Evolutionary conservation across 2,888 invertebrate genomes (phyloP).

Genomic region (Mimachlamys varia): DNA sequence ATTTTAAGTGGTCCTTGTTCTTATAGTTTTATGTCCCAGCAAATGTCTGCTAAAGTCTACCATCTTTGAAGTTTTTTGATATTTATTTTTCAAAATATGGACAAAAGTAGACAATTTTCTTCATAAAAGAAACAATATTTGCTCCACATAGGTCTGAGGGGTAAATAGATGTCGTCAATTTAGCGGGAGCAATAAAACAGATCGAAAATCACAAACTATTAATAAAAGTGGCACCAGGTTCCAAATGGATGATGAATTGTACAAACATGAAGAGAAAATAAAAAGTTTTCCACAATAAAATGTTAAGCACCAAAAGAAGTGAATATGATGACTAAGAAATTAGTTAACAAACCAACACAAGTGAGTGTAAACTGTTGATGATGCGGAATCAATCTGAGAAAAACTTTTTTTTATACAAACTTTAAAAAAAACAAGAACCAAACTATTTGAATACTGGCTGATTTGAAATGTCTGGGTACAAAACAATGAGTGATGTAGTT

Average conservation of each 20-base stretch:
- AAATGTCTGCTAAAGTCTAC: neutral
- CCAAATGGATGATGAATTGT: neutral
- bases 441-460: no score
- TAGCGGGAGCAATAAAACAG: neutral
- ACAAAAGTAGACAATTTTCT: slow-evolving; percentile 7
- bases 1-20: neutral
- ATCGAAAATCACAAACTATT: neutral
- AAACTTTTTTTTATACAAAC: neutral
- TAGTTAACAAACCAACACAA: neutral
- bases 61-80: neutral
- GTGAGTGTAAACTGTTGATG: no score
- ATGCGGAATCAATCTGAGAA: no score
- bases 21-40: neutral
- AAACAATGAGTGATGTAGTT: no score
- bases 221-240: neutral
- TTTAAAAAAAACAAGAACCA: no score
- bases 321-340: neutral
- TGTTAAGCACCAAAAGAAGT: neutral
- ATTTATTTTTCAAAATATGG: slow-evolving; percentile 17
- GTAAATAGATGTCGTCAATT: neutral
- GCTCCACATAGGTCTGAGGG: neutral
- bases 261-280: no score
- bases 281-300: neutral
- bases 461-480: no score
- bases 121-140: neutral